Percentiles rank a stretch among this genome's conserved stretches.
Conservation (phyloP, 2,888 invertebrate genomes). For the Standfussiana lucernea region DNA sequence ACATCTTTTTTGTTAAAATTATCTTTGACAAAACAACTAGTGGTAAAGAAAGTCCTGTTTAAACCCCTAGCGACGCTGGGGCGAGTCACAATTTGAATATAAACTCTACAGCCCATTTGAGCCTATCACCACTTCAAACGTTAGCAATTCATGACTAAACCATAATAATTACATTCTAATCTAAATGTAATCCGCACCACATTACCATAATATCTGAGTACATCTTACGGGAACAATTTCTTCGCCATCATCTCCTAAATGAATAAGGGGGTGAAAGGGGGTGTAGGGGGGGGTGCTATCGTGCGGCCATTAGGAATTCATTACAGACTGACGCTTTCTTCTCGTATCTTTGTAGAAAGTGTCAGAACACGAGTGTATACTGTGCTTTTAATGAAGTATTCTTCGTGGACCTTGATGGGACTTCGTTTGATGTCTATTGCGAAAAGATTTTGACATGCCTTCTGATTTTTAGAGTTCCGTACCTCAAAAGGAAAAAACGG, state of each 20-base stretch:
- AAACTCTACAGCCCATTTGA: not conserved
- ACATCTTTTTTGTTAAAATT: not conserved
- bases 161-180: constrained; percentile 36
- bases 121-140: not conserved
- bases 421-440: not conserved
- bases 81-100: no score
- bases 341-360: constrained; percentile 24
- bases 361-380: constrained; percentile 30
- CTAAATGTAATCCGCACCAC: constrained; percentile 12
- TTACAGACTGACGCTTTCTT: constrained; percentile 43
- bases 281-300: not conserved
- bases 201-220: constrained; percentile 51
- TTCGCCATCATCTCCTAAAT: constrained; percentile 51
- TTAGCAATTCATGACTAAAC: constrained; percentile 11
- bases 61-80: no score
- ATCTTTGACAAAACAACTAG: not conserved
- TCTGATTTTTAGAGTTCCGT: no score
- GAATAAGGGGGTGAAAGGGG: not conserved
- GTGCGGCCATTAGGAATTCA: constrained; percentile 55
- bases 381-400: constrained; percentile 45
- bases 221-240: constrained; percentile 46
- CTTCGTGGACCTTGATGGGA: constrained; percentile 13
- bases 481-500: no score
- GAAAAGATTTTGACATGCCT: not conserved
- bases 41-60: not conserved